These are phyloP conservation scores for Pampus argenteus DNA, from an alignment of 2,797 vertebrate species.

Conservation along the genomic window DNA sequence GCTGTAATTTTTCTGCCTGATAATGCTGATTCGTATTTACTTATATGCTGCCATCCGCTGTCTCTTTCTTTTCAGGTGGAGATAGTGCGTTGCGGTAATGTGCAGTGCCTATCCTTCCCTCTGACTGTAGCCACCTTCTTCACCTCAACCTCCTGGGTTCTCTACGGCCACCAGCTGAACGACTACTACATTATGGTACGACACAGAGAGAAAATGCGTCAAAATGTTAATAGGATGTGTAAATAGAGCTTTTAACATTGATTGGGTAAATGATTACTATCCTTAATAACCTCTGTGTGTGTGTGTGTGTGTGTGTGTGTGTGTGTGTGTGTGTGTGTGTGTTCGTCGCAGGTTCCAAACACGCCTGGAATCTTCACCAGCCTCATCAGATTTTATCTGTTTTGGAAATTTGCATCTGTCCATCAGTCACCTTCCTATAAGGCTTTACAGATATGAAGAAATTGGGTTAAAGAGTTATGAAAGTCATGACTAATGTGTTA, in stretches of 20 bases:
- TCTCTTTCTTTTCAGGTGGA: slow-evolving; percentile 78
- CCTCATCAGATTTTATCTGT: slow-evolving; percentile 90
- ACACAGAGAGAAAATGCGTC: not conserved
- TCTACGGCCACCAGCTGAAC: slow-evolving; percentile 88
- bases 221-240: not conserved
- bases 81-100: slow-evolving; percentile 87
- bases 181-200: slow-evolving; percentile 92
- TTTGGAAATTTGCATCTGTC: slow-evolving; percentile 83
- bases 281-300: not conserved
- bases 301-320: slow-evolving; percentile 31
- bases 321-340: slow-evolving; percentile 24
- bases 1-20: too few species aligned
- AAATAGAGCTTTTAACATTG: not conserved
- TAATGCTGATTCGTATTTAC: not conserved
- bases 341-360: slow-evolving; percentile 89
- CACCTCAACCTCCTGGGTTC: slow-evolving; percentile 91
- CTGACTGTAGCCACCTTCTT: slow-evolving; percentile 92
- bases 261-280: not conserved
- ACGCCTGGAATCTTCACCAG: slow-evolving; percentile 92
- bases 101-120: slow-evolving; percentile 90
- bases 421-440: slow-evolving; percentile 77
- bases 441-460: slow-evolving; percentile 81
- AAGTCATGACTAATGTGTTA: slow-evolving; percentile 4
- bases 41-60: not conserved
- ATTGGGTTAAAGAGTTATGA: not conserved